Percentiles rank a stretch among this genome's conserved stretches.
These are phyloP conservation scores for Pissodes strobi DNA, from an alignment of 1,140 invertebrate species.

Conservation along the genomic window DNA sequence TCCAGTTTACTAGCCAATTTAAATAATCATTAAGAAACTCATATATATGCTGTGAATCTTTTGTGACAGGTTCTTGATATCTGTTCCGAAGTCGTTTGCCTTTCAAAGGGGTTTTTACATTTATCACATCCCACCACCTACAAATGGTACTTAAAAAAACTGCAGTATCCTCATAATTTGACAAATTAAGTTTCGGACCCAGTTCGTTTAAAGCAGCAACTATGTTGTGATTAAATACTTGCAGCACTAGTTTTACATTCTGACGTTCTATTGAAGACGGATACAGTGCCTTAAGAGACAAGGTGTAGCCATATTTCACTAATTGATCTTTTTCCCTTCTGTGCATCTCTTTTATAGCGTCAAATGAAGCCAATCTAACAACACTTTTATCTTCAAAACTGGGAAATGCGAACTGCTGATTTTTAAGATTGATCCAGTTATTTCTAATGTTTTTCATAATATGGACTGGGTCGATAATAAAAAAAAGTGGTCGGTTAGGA, in stretches of 20 bases:
- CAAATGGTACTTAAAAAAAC: conserved; percentile 10
- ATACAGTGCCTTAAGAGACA: conserved; percentile 23
- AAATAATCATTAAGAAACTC: not conserved
- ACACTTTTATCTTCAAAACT: not conserved
- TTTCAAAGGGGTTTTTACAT: conserved; percentile 13
- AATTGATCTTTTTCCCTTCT: conserved; percentile 4
- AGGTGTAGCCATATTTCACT: conserved; percentile 21
- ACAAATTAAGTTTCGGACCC: not conserved
- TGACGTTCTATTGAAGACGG: conserved; percentile 22
- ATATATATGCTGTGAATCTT: not conserved
- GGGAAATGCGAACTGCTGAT: not conserved
- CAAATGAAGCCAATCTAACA: conserved; percentile 18
- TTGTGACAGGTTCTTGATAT: conserved; percentile 2
- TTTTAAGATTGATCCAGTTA: not conserved
- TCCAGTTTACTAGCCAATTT: not conserved
- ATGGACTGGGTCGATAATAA: conserved; percentile 5
- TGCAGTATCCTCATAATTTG: conserved; percentile 13
- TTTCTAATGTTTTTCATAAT: conserved; percentile 17
- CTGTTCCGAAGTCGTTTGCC: not conserved
- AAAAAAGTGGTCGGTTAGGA: not conserved
- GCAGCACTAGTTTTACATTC: conserved; percentile 16
- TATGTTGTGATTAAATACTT: conserved; percentile 10
- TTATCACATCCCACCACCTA: conserved; percentile 21
- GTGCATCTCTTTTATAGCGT: conserved; percentile 9
- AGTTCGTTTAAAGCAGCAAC: conserved; percentile 6